phyloP scores from a whole-genome alignment of 2,113 vertebrate genomes.

The Brachyhypopomus occidentalis region DNA sequence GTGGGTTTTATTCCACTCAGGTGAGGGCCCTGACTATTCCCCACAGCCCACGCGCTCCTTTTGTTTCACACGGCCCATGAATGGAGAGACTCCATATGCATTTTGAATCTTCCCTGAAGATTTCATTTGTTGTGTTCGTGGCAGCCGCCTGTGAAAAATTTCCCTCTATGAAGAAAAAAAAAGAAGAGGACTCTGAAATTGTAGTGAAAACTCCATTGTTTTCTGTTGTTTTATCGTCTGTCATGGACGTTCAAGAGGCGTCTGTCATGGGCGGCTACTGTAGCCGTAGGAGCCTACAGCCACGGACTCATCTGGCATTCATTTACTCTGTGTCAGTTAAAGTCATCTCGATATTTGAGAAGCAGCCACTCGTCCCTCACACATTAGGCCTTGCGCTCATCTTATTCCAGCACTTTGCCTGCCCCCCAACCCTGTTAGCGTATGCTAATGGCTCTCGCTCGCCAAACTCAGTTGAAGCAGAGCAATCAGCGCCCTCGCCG shows the following conservation, averaged over 20 bases:
- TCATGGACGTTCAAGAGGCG: too few species aligned
- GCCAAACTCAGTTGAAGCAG: neutral
- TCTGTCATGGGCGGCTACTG: neutral
- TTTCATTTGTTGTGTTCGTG: neutral
- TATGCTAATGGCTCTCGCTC: conserved; percentile 7
- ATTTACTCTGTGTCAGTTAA: conserved; percentile 34
- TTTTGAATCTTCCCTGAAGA: neutral
- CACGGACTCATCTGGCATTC: conserved; percentile 16
- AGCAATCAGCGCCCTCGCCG: neutral
- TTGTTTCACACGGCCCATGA: neutral
- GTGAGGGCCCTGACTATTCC: neutral
- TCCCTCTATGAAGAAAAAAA: neutral
- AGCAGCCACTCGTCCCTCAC: neutral
- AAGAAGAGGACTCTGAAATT: neutral
- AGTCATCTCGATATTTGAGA: conserved; percentile 12
- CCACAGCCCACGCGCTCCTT: neutral
- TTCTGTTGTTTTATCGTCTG: neutral
- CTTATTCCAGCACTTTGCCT: conserved; percentile 11
- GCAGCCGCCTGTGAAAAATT: neutral
- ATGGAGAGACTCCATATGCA: neutral
- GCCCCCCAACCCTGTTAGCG: neutral
- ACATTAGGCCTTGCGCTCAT: conserved; percentile 1
- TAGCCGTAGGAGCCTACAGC: neutral
- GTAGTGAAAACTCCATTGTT: neutral
- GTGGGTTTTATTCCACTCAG: conserved; percentile 6